Evolutionary conservation across 1,140 invertebrate species (phyloP).

Genomic region (Acromyrmex heyeri): DNA sequence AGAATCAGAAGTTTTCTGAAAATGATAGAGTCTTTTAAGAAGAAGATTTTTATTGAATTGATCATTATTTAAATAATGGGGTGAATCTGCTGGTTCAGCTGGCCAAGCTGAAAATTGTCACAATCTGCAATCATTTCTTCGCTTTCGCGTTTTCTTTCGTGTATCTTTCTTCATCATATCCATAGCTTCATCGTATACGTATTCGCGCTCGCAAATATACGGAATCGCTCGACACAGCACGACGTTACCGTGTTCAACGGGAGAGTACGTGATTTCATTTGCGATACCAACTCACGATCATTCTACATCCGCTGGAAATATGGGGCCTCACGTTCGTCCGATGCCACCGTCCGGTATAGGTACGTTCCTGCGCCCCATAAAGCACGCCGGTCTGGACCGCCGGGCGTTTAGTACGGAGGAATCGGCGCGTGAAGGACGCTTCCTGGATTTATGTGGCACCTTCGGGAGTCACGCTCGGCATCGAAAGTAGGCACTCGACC

Average conservation of each 20-base stretch:
- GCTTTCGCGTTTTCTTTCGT: not conserved
- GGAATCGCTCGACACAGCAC: constrained; percentile 70
- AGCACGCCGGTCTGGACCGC: constrained; percentile 69
- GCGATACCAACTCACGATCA: constrained; percentile 83
- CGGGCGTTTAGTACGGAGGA: constrained; percentile 64
- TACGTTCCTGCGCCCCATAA: constrained; percentile 68
- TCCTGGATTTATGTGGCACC: constrained; percentile 66
- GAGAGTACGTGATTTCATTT: constrained; percentile 86
- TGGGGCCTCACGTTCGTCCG: constrained; percentile 71
- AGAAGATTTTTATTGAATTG: not conserved
- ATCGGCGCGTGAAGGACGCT: constrained; percentile 47
- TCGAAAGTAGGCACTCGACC: constrained; percentile 29
- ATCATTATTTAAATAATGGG: not conserved
- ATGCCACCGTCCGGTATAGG: not conserved
- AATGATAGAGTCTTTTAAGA: not conserved
- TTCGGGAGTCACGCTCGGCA: constrained; percentile 56
- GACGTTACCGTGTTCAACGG: constrained; percentile 79
- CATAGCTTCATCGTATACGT: constrained; percentile 5
- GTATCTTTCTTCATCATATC: not conserved
- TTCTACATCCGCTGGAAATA: constrained; percentile 80
- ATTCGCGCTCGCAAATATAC: constrained; percentile 45
- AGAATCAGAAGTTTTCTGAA: not conserved
- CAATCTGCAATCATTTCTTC: not conserved
- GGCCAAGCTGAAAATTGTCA: not conserved
- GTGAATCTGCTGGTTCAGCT: not conserved